Evolutionary conservation across 2,888 invertebrate species (phyloP).

Genomic region (Lepeophtheirus nordmannii): DNA sequence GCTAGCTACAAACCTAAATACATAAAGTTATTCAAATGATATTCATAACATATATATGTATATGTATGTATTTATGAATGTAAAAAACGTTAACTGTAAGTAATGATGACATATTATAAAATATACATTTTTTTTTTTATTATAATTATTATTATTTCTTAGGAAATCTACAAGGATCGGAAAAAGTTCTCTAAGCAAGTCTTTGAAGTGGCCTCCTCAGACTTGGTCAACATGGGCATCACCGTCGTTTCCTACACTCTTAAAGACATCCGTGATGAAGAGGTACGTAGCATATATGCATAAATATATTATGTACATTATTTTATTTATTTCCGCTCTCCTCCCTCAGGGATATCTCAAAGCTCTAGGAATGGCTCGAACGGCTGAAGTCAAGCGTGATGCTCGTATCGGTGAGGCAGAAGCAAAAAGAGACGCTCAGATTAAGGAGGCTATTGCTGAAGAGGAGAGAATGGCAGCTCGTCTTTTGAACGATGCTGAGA

Average conservation of each 20-base stretch:
- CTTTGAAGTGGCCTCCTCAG: conserved; percentile 84
- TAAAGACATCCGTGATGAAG: conserved; percentile 84
- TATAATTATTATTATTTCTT: conserved; percentile 17
- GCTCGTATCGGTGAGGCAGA: conserved; percentile 94
- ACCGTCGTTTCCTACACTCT: conserved; percentile 86
- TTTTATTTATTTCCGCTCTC: background rate
- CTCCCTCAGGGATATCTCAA: conserved; percentile 65
- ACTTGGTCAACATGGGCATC: conserved; percentile 89
- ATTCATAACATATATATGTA: too few species aligned
- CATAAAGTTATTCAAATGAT: too few species aligned
- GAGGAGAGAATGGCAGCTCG: conserved; percentile 88
- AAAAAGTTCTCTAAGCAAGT: conserved; percentile 85
- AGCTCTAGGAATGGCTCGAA: conserved; percentile 84
- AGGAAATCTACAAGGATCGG: conserved; percentile 84
- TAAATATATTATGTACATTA: too few species aligned
- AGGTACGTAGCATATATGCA: conserved; percentile 48
- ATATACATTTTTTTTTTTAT: too few species aligned
- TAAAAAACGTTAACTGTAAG: too few species aligned
- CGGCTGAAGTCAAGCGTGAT: conserved; percentile 85
- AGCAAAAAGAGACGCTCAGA: conserved; percentile 75
- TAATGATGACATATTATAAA: too few species aligned
- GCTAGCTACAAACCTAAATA: too few species aligned
- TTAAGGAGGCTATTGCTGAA: conserved; percentile 88
- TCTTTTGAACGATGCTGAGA: conserved; percentile 87
- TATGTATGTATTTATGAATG: too few species aligned